Base-by-base conservation (phyloP, 2,113 vertebrate species). In the Hippocampus barbouri region DNA sequence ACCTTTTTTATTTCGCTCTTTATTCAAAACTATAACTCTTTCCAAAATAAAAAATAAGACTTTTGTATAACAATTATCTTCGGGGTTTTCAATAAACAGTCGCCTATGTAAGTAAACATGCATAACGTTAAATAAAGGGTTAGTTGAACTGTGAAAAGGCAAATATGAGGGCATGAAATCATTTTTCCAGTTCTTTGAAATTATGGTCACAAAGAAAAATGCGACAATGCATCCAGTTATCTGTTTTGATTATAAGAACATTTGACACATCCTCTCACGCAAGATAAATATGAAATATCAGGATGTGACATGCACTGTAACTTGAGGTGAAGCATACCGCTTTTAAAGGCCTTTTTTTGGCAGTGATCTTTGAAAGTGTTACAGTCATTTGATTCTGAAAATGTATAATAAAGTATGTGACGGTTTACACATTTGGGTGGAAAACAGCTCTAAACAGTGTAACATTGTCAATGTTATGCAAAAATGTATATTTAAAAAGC, bases 71-170 rank as follows among this genome's bases (percentile, higher is more conserved):
- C 21, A 78, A 56, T 87, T 77, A 78, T 69, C 76, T 68, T 82
- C 66, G 73, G 74, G 66, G 66, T 43, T 11, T 77, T 62, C 51
- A 27, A 76, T 77, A 83, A 57, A 73, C 53, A 56, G 11, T 54
- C 5, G 5, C 47, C n/a, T 47, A 68, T 70, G 54, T 60, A 74
- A 60, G 72, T 76, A 83, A 79, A 84, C 66, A 66, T 81, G 78
- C 21, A 77, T 47, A 78, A 59, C 72, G 79, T 88, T 86, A 90
- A 88, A 88, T 87, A 88, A 72, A n/a, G 72, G 5, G 4, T 68
- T 69, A 68, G 20, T 79, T 73, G 21, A 80, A 21, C 43, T 57
- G 63, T 65, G 38, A 47, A 47, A 27, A 47, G 41, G 15, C 14
- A 14, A 27, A 47, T 27, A 66, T 6, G 10, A 38, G 34, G 5